Conservation (phyloP, 2,113 vertebrate genomes). For the Pithys albifrons region DNA sequence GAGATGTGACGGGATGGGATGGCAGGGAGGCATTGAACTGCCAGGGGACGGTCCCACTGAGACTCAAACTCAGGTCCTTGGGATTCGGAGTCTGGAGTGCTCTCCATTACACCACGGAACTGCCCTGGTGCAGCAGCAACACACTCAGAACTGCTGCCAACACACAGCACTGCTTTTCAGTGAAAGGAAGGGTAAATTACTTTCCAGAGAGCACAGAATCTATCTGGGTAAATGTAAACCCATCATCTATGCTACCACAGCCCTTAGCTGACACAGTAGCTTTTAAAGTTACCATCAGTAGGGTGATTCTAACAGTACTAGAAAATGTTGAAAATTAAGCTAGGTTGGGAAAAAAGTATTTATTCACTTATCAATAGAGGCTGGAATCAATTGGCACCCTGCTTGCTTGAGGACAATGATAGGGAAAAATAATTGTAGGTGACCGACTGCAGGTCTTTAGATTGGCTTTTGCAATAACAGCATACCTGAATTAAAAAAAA, state of each 20-base stretch:
- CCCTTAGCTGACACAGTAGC: neutral
- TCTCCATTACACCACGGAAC: no score
- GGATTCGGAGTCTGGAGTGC: no score
- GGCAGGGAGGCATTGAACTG: no score
- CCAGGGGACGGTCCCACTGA: no score
- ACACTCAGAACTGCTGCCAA: neutral
- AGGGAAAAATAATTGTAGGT: neutral
- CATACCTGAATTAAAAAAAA: neutral
- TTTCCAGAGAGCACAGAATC: neutral
- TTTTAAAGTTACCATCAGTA: neutral
- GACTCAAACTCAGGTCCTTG: no score
- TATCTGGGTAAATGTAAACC: neutral
- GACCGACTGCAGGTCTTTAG: neutral
- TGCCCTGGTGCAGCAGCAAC: neutral
- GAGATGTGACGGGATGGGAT: no score
- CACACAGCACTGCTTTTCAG: accelerated
- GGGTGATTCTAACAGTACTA: neutral
- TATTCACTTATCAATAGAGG: neutral
- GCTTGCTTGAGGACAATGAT: neutral
- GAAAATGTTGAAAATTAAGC: neutral
- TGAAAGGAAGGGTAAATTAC: neutral
- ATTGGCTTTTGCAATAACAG: neutral
- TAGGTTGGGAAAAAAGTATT: neutral
- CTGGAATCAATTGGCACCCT: neutral
- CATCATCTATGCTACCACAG: neutral